Evolutionary conservation across 2,113 vertebrate genomes (phyloP), one percentile per base, ranked within the genome.

Genomic region (Daboia siamensis): DNA sequence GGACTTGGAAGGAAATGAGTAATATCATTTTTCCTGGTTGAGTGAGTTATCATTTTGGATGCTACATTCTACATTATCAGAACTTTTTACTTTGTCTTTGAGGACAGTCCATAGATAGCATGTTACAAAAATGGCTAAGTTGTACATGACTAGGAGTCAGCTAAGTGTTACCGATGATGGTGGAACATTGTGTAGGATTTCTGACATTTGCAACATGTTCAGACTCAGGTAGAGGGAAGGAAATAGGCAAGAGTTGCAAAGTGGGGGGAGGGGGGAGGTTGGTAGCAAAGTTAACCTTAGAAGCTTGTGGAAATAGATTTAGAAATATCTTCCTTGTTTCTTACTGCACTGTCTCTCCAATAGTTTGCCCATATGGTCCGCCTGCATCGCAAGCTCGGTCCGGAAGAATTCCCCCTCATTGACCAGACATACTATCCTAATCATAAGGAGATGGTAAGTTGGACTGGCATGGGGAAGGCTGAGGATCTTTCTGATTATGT

Each of bases 341-440:
- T 9, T 88, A 51, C 93, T 87, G 3, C 3, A 3, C 3, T 85
- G 85, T 93, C 48, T 93, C 12, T 96, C 39, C 44, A 94, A 90
- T 94, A 99, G 98, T 99, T 99, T 96, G 98, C 98, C 93, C 98
- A 99, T 96, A 98, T 99, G 98, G 97, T 98, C 93, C 97, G 98
- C 94, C 96, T 99, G 56, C 96, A 96, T 94, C 99, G 98, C 97
- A 98, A 98, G 93, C 96, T 98, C 92, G 98, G 98, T 54, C 97
- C 98, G 51, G 98, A 98, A 87, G 98, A 99, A 91, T 99, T 99
- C 96, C 98, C 98, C 33, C 97, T 99, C 94, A 99, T 99, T 17
- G 98, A 99, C 89, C 98, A 99, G 97, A 98, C 98, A 94, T 99
- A 98, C 97, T 99, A 99, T 95, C 98, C 98, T 93, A 99, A 99